Percentiles rank a stretch among this genome's conserved stretches.
Evolutionary conservation across 2,888 invertebrate genomes (phyloP).

Genomic region (Thera britannica): DNA sequence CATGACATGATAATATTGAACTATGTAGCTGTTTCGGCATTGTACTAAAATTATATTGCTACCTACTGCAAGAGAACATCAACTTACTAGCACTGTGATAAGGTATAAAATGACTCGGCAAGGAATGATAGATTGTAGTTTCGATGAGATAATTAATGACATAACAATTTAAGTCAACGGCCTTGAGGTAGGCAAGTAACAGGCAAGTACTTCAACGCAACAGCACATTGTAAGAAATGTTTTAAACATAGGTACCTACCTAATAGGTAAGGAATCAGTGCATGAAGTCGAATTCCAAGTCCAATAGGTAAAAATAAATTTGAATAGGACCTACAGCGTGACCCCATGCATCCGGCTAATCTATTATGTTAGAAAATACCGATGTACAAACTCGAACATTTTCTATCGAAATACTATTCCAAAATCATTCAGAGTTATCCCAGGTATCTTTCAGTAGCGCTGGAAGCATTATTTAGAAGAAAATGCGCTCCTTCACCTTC

Average conservation of each 20-base stretch:
- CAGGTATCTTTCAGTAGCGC: background rate
- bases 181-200: conserved; percentile 21
- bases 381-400: background rate
- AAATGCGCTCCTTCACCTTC: conserved; percentile 64
- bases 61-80: conserved; percentile 4
- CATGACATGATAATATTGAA: background rate
- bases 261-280: background rate
- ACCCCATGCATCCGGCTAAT: conserved; percentile 29
- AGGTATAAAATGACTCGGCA: conserved; percentile 12
- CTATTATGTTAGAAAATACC: background rate
- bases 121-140: conserved; percentile 8
- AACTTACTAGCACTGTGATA: conserved; percentile 15
- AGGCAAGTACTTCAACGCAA: background rate
- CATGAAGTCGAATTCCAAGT: conserved; percentile 18
- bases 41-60: background rate
- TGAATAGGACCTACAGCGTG: conserved; percentile 21
- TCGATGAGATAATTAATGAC: conserved; percentile 35
- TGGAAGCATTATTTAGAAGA: background rate
- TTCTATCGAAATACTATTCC: background rate
- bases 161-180: conserved; percentile 19
- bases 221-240: too few species aligned
- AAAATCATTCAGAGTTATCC: background rate
- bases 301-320: background rate
- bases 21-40: background rate
- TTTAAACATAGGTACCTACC: too few species aligned